Evolutionary conservation across 1,140 invertebrate genomes (phyloP).

Genomic region (Drosophila saltans): DNA sequence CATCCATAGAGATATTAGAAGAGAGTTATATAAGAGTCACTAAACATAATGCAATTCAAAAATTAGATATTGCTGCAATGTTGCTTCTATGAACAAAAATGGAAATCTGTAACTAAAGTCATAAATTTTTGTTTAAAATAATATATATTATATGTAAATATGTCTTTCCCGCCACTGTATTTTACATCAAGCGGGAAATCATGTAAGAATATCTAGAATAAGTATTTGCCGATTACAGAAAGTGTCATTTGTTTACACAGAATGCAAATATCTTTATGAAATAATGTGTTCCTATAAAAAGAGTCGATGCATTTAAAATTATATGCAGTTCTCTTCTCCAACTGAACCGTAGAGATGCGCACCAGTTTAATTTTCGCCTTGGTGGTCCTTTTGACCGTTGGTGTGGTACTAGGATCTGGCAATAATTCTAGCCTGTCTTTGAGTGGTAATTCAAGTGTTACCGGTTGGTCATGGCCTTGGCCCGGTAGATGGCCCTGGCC

Average conservation of each 20-base stretch:
- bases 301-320: neutral
- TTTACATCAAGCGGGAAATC: too few relatives aligned
- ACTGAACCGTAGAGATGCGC: slow-evolving; percentile 4
- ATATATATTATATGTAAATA: too few relatives aligned
- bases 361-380: neutral
- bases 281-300: neutral
- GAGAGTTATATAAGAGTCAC: too few relatives aligned
- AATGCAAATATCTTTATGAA: neutral
- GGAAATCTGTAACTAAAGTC: too few relatives aligned
- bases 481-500: too few relatives aligned
- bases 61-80: too few relatives aligned
- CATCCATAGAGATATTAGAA: too few relatives aligned
- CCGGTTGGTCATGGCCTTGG: neutral
- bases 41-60: too few relatives aligned
- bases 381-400: neutral
- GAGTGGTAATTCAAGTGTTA: neutral
- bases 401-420: neutral
- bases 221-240: neutral
- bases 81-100: too few relatives aligned
- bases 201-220: neutral
- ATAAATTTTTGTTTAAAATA: too few relatives aligned
- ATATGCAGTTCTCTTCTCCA: neutral
- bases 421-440: neutral
- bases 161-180: too few relatives aligned
- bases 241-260: neutral